Evolutionary conservation across 2,113 vertebrate genomes (phyloP), one percentile per base, ranked within the genome.

Genomic region (Prochilodus magdalenae): DNA sequence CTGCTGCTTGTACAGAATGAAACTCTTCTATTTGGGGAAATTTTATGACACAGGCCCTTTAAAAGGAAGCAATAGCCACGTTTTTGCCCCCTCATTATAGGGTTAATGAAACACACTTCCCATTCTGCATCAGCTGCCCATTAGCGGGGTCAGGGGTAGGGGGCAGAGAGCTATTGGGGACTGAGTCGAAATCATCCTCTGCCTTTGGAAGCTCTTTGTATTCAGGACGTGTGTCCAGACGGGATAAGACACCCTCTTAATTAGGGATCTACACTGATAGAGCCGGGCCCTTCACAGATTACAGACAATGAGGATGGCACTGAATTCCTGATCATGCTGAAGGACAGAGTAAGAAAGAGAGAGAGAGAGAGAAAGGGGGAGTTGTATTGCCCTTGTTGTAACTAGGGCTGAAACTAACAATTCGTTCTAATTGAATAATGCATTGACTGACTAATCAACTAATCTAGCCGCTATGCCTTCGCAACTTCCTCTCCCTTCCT

Each of bases 181-280:
- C 40, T 8, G 20, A 70, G 12, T 22, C 33, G 12, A 4, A 24
- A 16, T n/a, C 66, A 22, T 44, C 36, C 4, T 70, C 66, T 22
- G 8, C 8, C 10, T 24, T 27, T 44, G 1, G 20, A 16, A 69
- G 66, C n/a, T 44, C 33, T 70, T 70, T n/a, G 36, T 70, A 44
- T 70, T 70, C 66, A 24, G 66, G 13, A 2, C 20, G 30, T 44
- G 33, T 24, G 36, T 70, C 66, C 36, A 70, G 66, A 24, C 18
- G 40, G 36, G 36, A 70, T 70, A 67, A 67, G 66, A 70, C 40
- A n/a, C 33, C 66, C 36, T 70, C 36, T 44, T 70, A 70, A 70
- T 70, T 70, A 70, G 66, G 66, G 66, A 70, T 44, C 66, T 40
- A 44, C 33, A 24, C 36, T 13, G 66, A 70, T 70, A 40, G 66